These are phyloP conservation scores for Brachypterus glaber DNA, from an alignment of 2,888 invertebrate species.

Conservation along the genomic window DNA sequence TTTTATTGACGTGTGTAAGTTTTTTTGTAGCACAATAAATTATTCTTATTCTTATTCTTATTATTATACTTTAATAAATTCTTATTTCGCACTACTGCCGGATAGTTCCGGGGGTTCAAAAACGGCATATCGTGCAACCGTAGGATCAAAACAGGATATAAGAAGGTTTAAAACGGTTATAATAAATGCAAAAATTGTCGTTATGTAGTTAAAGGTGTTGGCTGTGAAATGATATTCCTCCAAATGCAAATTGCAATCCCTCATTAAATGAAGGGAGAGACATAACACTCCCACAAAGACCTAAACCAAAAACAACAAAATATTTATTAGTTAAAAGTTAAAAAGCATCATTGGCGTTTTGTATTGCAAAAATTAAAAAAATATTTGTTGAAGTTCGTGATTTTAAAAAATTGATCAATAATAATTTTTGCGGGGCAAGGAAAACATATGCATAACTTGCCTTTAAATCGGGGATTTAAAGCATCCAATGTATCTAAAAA, in stretches of 20 bases:
- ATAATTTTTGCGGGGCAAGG: too few species aligned
- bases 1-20: too few species aligned
- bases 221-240: slow-evolving; percentile 61
- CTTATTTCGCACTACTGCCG: slow-evolving; percentile 3
- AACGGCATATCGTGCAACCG: slow-evolving; percentile 46
- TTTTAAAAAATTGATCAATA: too few species aligned
- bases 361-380: too few species aligned
- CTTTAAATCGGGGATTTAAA: too few species aligned
- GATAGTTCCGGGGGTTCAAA: slow-evolving; percentile 28
- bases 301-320: slow-evolving; percentile 38
- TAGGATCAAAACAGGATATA: slow-evolving; percentile 72
- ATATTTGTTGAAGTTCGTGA: too few species aligned
- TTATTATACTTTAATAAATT: too few species aligned
- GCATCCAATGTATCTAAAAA: too few species aligned
- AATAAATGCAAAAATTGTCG: slow-evolving; percentile 60
- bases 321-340: not conserved
- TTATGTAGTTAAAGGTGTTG: slow-evolving; percentile 58
- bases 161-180: slow-evolving; percentile 68
- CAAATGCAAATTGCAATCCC: slow-evolving; percentile 67
- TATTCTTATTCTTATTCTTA: too few species aligned
- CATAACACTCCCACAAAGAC: slow-evolving; percentile 66
- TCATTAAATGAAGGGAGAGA: slow-evolving; percentile 61
- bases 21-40: too few species aligned
- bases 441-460: too few species aligned
- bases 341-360: not conserved